A percentile compares a stretch with the other conserved stretches of the same genome.
Conservation (phyloP, 2,888 invertebrate genomes). For the Strigamia crassipes region DNA sequence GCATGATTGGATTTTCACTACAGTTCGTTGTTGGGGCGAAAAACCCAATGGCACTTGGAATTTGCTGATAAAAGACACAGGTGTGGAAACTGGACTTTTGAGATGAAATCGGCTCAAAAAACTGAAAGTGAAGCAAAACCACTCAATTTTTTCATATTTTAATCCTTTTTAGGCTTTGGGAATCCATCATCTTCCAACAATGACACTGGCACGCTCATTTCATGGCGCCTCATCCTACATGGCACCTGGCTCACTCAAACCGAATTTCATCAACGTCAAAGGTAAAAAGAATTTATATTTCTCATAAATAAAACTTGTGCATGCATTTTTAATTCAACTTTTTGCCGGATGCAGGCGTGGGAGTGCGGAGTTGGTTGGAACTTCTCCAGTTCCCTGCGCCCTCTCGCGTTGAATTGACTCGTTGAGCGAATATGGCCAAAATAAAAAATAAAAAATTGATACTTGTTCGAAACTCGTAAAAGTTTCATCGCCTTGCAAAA, state of each 20-base stretch:
- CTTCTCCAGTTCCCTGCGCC: too few relatives aligned
- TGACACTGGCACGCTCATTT: neutral
- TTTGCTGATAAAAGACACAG: constrained; percentile 45
- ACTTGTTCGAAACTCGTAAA: neutral
- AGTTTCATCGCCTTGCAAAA: neutral
- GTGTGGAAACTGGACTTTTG: too few relatives aligned
- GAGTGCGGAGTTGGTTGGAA: too few relatives aligned
- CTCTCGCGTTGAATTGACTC: too few relatives aligned
- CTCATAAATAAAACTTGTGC: too few relatives aligned
- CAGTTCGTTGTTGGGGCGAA: constrained; percentile 50
- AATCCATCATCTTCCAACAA: neutral
- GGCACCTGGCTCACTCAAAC: neutral
- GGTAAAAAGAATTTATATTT: neutral
- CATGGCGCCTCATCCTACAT: neutral
- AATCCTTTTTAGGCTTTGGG: neutral
- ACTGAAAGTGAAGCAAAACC: too few relatives aligned
- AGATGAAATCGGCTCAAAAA: too few relatives aligned
- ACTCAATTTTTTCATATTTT: too few relatives aligned
- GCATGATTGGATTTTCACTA: constrained; percentile 48
- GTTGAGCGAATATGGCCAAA: neutral
- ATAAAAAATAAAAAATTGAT: too few relatives aligned
- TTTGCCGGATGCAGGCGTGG: too few relatives aligned
- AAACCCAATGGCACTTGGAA: constrained; percentile 46
- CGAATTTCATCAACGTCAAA: neutral
- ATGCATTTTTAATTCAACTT: too few relatives aligned